Evolutionary conservation across 2,113 vertebrate species (phyloP).

Genomic region (Cololabis saira): DNA sequence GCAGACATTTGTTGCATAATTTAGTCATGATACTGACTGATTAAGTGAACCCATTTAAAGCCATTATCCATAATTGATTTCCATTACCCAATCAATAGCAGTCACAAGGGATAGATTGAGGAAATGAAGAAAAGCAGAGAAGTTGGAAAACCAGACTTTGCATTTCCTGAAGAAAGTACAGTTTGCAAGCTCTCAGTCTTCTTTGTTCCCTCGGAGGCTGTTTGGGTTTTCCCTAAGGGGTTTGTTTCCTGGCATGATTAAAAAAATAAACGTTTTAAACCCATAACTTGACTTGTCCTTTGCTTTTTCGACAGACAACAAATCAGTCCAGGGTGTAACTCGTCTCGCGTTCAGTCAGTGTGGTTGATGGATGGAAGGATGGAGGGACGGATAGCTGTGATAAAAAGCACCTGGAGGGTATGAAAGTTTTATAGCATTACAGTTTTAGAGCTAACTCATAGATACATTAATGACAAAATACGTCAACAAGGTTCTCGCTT

Average conservation of each 20-base stretch:
- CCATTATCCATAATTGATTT: slow-evolving; percentile 39
- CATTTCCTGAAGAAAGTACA: slow-evolving; percentile 5
- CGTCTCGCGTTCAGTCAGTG: no score
- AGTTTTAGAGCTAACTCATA: no score
- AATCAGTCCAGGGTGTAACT: no score
- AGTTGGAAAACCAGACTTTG: background rate
- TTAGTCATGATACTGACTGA: slow-evolving; percentile 4
- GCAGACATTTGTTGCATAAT: slow-evolving; percentile 14
- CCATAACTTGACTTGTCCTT: no score
- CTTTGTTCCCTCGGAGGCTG: background rate
- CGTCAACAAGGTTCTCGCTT: no score
- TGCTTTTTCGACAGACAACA: no score
- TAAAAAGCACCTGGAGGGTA: background rate
- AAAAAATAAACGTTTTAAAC: no score
- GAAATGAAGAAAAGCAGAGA: slow-evolving; percentile 3
- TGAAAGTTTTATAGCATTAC: no score
- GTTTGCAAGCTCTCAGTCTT: background rate
- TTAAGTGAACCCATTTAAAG: slow-evolving; percentile 27
- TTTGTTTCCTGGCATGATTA: background rate
- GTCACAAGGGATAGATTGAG: slow-evolving; percentile 23
- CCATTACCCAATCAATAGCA: slow-evolving; percentile 38
- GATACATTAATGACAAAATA: no score
- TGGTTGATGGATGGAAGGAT: no score
- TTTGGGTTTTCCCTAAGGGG: background rate
- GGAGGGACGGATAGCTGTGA: no score